Base-by-base conservation (phyloP, 2,797 vertebrate genomes). In the Trachops cirrhosus region DNA sequence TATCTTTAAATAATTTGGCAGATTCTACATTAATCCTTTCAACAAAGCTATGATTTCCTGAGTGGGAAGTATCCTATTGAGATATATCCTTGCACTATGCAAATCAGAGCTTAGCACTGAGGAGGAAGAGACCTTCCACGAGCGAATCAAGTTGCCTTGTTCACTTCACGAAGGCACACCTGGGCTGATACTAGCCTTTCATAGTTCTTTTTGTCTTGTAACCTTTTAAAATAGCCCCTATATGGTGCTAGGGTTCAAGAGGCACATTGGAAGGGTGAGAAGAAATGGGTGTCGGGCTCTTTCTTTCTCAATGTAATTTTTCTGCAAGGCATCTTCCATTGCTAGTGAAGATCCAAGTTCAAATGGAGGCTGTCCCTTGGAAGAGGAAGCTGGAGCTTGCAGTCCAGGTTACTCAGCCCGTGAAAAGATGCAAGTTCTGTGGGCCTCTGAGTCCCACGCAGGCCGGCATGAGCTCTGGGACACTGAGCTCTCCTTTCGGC, bases 1-100 rank as follows among this genome's bases (percentile, higher is more conserved):
- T 78, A 57, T 95, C 96, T 95, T 93, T 95, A 96, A 97, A 80
- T 97, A 91, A 90, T 96, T 96, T 97, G 96, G 83, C 96, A 96
- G 48, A 68, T 96, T 46, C 89, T 89, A 68, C 89, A 89, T 87
- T 94, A 88, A 91, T 86, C n/a, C 26, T 96, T 97, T 96, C 91
- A 74, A 75, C 86, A 46, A 37, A 95, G 83, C 86, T 94, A 29
- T 74, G 96, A 37, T 86, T 97, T 78, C 0, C 0, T 52, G 96
- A 89, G 91, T 14, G 91, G 96, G 88, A 96, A 89, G 97, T 68
- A 37, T n/a, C 48, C 5, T 29, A 15, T 73, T 94, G 84, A 91
- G 37, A 75, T 29, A 32, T 57, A 39, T 26, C 82, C 50, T 82
- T 0, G 2, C 94, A 89, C 77, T 59, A 52, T 89, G 44, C 89